A percentile compares a stretch with the other conserved stretches of the same genome.
These are phyloP conservation scores for Mamestra brassicae DNA, from an alignment of 2,888 invertebrate genomes.

Conservation along the genomic window DNA sequence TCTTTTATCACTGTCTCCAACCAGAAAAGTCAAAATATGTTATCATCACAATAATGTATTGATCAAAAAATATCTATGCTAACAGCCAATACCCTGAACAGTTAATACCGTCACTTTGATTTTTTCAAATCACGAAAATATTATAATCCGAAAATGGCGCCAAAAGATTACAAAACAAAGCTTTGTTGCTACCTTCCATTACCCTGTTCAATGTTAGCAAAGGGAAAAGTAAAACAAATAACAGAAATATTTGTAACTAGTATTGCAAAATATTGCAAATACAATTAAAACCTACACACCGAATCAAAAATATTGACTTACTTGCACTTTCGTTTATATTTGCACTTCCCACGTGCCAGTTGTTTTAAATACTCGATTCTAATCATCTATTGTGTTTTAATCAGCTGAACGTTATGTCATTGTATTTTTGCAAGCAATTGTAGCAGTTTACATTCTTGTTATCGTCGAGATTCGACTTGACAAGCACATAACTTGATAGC, in stretches of 20 bases:
- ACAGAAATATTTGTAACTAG: not conserved
- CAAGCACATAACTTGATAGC: not conserved
- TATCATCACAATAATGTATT: too few species aligned
- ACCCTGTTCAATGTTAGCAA: not conserved
- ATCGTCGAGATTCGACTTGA: slow-evolving; percentile 11
- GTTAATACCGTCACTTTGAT: not conserved
- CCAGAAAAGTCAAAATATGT: not conserved
- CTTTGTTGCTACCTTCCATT: not conserved
- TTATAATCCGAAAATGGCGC: not conserved
- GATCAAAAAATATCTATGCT: too few species aligned
- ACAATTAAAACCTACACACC: not conserved
- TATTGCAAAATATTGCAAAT: slow-evolving; percentile 1
- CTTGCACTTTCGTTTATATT: slow-evolving; percentile 28
- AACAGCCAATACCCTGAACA: too few species aligned
- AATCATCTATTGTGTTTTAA: slow-evolving; percentile 30
- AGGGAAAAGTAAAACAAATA: slow-evolving; percentile 13
- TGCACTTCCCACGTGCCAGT: slow-evolving; percentile 23
- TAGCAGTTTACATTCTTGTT: slow-evolving; percentile 25
- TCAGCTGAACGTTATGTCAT: slow-evolving; percentile 7
- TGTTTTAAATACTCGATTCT: slow-evolving; percentile 29
- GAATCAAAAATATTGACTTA: slow-evolving; percentile 19
- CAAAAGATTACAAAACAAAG: too few species aligned
- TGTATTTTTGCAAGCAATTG: slow-evolving; percentile 27
- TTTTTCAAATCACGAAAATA: not conserved
- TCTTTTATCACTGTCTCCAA: not conserved